Base-by-base conservation (phyloP, 1,140 invertebrate species). In the Meloidogyne chitwoodi region DNA sequence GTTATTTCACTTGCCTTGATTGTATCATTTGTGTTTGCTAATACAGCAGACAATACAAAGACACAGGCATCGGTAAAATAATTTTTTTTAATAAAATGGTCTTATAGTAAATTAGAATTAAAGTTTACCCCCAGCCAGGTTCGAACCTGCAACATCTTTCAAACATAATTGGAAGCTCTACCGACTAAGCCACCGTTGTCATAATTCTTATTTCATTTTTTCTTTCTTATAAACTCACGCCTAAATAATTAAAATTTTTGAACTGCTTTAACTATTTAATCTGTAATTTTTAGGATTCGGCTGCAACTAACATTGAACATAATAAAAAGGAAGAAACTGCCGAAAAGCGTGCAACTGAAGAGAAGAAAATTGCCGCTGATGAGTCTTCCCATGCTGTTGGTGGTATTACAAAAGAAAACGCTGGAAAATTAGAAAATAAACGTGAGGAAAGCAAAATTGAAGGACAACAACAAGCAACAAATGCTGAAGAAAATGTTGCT, bases 1-100 rank as follows among this genome's bases (percentile, higher is more conserved):
- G 11, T 73, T 22, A 63, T 64, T 29, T 61, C 71, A 34, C 64
- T 61, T 34, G 29, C 71, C n/a, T 31, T 73, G 14, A 63, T 73
- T 27, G 56, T 56, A 0, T 56, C 56, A 5, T 63, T 73, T 27
- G 71, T 64, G 14, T 29, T 73, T 29, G 71, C 71, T 22, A 73
- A 63, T 63, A 63, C 71, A 16, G 71, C 71, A 5, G 71, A 73
- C 11, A 73, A 38, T 38, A 10, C 34, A 38, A 38, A 73, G 71
- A 27, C 71, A 14, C 31, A 56, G 6, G 71, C 24, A 56, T 61
- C 56, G 41, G 71, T 73, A 27, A 19, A 16, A 63, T 16, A n/a
- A 4, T 48, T 48, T 72, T 62, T 31, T 31, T 31, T 3, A 31
- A 3, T 31, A n/a, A n/a, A n/a, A n/a, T n/a, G n/a, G n/a, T n/a